Evolutionary conservation across 1,140 invertebrate species (phyloP).

Genomic region (Listronotus bonariensis): DNA sequence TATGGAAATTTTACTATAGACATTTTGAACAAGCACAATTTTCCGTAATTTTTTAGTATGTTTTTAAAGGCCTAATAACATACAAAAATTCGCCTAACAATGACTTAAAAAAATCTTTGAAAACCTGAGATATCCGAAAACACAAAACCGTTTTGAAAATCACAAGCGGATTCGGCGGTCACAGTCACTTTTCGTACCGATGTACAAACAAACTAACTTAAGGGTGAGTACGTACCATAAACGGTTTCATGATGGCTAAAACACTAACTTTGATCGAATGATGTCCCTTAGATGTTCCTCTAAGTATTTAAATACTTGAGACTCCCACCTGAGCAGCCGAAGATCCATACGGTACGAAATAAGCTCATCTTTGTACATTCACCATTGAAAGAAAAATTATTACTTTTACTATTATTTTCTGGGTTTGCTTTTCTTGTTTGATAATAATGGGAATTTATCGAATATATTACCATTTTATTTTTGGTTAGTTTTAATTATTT

Average conservation of each 20-base stretch:
- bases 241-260: conserved; percentile 44
- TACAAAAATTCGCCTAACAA: too few relatives aligned
- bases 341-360: conserved; percentile 37
- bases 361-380: conserved; percentile 44
- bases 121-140: too few relatives aligned
- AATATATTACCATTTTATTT: neutral
- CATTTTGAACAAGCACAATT: too few relatives aligned
- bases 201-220: neutral
- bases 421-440: neutral
- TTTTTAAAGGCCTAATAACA: too few relatives aligned
- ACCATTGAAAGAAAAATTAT: conserved; percentile 43
- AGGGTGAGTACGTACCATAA: conserved; percentile 42
- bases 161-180: too few relatives aligned
- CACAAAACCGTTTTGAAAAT: too few relatives aligned
- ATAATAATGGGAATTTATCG: conserved; percentile 31
- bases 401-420: conserved; percentile 46
- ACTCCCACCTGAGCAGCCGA: conserved; percentile 38
- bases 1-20: too few relatives aligned
- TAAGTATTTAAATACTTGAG: conserved; percentile 42
- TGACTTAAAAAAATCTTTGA: too few relatives aligned
- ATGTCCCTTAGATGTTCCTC: conserved; percentile 39
- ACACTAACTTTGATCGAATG: conserved; percentile 46
- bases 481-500: too few relatives aligned
- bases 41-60: too few relatives aligned
- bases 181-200: too few relatives aligned